Conservation (phyloP, 2,888 invertebrate species). For the Drosophila gaucha region DNA sequence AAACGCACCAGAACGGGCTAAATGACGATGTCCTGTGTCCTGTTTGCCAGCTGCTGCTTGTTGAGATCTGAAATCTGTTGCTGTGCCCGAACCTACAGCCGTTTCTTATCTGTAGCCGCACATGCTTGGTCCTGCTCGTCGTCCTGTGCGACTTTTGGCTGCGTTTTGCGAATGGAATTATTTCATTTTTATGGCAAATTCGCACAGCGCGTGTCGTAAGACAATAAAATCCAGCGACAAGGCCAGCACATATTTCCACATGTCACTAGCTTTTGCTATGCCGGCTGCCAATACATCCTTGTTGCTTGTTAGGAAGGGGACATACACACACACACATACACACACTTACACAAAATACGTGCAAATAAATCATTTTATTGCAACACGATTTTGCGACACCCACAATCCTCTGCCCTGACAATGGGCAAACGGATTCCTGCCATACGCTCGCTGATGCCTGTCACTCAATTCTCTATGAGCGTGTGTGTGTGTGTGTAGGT, state of each 20-base stretch:
- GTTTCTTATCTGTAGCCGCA: conserved; percentile 62
- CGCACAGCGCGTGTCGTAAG: conserved; percentile 63
- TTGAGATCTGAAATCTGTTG: conserved; percentile 58
- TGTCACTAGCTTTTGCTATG: conserved; percentile 46
- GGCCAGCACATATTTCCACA: conserved; percentile 51
- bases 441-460: conserved; percentile 26
- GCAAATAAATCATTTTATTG: conserved; percentile 77
- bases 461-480: conserved; percentile 21
- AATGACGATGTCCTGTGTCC: conserved; percentile 20
- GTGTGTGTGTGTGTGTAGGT: conserved; percentile 25
- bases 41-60: neutral
- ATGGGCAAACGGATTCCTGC: conserved; percentile 54
- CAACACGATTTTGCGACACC: conserved; percentile 60
- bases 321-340: neutral
- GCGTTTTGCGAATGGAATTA: conserved; percentile 68
- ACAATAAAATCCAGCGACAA: conserved; percentile 62
- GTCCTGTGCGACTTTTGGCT: conserved; percentile 26
- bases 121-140: conserved; percentile 27
- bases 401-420: conserved; percentile 14
- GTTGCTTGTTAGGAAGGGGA: neutral
- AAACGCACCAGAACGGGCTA: conserved; percentile 36
- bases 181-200: conserved; percentile 68
- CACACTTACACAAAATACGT: conserved; percentile 45
- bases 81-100: conserved; percentile 28
- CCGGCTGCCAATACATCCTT: conserved; percentile 4